Evolutionary conservation across 2,797 vertebrate species (phyloP).

Genomic region (Paratrypauchen microcephalus): DNA sequence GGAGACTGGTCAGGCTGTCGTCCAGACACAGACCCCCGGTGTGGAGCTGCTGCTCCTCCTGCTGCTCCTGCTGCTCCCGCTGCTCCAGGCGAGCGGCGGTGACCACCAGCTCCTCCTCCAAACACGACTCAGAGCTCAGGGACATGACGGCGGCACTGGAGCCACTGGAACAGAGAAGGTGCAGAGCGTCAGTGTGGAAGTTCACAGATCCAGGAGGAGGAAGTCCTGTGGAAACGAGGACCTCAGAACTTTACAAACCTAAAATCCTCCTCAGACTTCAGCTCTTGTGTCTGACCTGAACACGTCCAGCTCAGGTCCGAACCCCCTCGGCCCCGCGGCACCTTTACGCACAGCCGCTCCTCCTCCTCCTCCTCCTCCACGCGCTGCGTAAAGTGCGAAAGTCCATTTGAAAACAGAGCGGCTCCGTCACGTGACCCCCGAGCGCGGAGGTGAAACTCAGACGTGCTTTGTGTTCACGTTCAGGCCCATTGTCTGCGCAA

Average conservation of each 20-base stretch:
- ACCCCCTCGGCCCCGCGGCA: too few species aligned
- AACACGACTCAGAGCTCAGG: conserved; percentile 68
- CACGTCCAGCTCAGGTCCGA: too few species aligned
- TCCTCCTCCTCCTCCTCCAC: too few species aligned
- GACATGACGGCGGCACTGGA: conserved; percentile 63
- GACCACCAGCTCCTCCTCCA: conserved; percentile 69
- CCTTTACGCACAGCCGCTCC: background rate
- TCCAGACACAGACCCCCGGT: conserved; percentile 76
- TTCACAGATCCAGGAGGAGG: too few species aligned
- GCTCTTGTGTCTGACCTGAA: too few species aligned
- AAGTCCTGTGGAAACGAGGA: too few species aligned
- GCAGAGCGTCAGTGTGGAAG: too few species aligned
- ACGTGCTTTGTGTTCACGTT: background rate
- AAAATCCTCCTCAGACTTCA: too few species aligned
- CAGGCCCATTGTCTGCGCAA: background rate
- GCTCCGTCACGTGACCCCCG: background rate
- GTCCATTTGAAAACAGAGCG: conserved; percentile 4
- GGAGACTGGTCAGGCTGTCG: conserved; percentile 95
- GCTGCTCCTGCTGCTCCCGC: conserved; percentile 41
- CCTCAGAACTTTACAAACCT: too few species aligned
- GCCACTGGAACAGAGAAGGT: background rate
- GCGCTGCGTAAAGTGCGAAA: background rate
- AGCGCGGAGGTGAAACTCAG: background rate
- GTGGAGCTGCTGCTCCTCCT: background rate
- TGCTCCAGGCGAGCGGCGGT: conserved; percentile 65